Percentiles rank a stretch among this genome's conserved stretches.
Conservation (phyloP, 2,888 invertebrate genomes). For the Acronicta alni region DNA sequence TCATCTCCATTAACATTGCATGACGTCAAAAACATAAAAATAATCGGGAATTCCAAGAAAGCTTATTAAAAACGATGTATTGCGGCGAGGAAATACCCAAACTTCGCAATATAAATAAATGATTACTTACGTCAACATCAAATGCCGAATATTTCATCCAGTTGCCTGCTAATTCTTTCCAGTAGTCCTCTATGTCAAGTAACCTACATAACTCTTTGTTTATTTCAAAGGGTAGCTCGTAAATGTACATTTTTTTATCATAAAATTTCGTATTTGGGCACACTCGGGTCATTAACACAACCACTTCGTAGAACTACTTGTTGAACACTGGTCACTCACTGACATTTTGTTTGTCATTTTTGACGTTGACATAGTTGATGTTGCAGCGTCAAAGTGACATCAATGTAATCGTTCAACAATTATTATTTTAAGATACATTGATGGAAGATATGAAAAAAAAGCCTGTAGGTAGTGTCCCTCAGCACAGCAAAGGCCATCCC, state of each 20-base stretch:
- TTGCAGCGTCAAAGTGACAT: no score
- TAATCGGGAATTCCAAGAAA: slow-evolving; percentile 52
- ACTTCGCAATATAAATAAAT: slow-evolving; percentile 20
- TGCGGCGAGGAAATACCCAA: slow-evolving; percentile 53
- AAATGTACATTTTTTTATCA: slow-evolving; percentile 88
- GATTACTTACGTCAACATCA: slow-evolving; percentile 86
- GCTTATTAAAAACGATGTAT: slow-evolving; percentile 35
- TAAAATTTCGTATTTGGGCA: slow-evolving; percentile 42
- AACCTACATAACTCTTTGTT: slow-evolving; percentile 92
- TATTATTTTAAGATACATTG: no score
- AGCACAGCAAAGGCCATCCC: no score
- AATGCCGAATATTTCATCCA: slow-evolving; percentile 91
- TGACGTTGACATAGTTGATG: neutral
- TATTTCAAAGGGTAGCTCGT: slow-evolving; percentile 92
- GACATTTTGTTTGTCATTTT: slow-evolving; percentile 9
- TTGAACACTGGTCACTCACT: slow-evolving; percentile 42
- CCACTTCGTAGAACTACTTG: slow-evolving; percentile 28
- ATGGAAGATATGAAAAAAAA: no score
- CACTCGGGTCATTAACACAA: slow-evolving; percentile 19
- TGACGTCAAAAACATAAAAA: slow-evolving; percentile 28
- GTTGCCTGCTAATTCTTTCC: slow-evolving; percentile 93
- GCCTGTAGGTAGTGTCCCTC: no score
- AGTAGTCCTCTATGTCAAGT: slow-evolving; percentile 93
- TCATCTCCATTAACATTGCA: slow-evolving; percentile 18
- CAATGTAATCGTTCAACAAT: no score